A percentile compares a stretch with the other conserved stretches of the same genome.
Conservation (phyloP, 1,140 invertebrate species). For the Drosophila kohkoa region DNA sequence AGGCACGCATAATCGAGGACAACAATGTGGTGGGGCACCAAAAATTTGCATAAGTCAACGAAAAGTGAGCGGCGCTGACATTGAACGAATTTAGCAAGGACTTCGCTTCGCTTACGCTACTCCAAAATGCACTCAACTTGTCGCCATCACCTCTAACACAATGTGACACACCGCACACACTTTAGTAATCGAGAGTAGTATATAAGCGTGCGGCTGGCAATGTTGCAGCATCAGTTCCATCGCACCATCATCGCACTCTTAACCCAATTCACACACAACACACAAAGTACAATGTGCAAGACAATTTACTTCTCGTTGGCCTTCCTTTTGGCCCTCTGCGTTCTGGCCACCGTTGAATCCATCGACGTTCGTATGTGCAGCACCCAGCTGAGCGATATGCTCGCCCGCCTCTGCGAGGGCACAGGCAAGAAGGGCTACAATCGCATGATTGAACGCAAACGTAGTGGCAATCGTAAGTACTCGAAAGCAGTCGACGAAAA, state of each 20-base stretch:
- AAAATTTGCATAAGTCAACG: constrained; percentile 77
- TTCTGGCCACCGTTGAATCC: constrained; percentile 27
- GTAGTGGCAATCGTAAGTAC: constrained; percentile 58
- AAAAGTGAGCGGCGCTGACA: constrained; percentile 64
- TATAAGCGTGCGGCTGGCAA: constrained; percentile 55
- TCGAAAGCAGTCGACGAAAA: not conserved
- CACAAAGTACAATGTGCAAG: constrained; percentile 45
- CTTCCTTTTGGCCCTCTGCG: constrained; percentile 37
- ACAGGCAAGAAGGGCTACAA: constrained; percentile 40
- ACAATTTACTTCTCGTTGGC: constrained; percentile 42
- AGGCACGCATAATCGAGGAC: constrained; percentile 15
- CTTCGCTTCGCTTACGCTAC: constrained; percentile 21
- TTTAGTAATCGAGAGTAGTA: constrained; percentile 40
- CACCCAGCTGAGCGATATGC: constrained; percentile 47
- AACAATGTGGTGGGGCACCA: not conserved
- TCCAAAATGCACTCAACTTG: constrained; percentile 72
- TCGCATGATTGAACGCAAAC: constrained; percentile 41
- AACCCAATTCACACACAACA: constrained; percentile 23
- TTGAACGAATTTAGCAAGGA: constrained; percentile 75
- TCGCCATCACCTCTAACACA: constrained; percentile 63
- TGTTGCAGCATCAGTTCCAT: constrained; percentile 58
- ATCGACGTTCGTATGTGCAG: constrained; percentile 44
- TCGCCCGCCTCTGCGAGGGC: constrained; percentile 38
- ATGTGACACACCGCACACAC: constrained; percentile 53
- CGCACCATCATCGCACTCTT: constrained; percentile 8